These are phyloP conservation scores for Colossoma macropomum DNA, from an alignment of 2,113 vertebrate species.

Conservation along the genomic window DNA sequence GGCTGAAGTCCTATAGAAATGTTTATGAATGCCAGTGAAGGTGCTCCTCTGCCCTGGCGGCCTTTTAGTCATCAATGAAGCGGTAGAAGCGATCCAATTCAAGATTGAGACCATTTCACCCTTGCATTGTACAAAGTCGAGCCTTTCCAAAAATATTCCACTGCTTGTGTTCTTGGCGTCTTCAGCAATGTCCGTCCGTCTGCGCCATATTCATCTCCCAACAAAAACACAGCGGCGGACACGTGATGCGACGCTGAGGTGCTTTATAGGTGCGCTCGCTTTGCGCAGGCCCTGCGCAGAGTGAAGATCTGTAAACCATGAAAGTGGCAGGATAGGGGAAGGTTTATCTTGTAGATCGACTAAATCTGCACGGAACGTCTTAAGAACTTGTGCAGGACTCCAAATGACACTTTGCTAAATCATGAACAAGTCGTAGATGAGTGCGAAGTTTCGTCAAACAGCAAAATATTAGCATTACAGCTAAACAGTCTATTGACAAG, in stretches of 20 bases:
- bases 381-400: no score
- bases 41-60: constrained; percentile 74
- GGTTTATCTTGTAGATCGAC: background rate
- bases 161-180: constrained; percentile 52
- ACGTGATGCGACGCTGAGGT: constrained; percentile 41
- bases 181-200: constrained; percentile 58
- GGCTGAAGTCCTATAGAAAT: constrained; percentile 92
- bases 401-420: no score
- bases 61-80: constrained; percentile 76
- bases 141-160: constrained; percentile 64
- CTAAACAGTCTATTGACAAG: no score
- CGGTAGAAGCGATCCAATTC: constrained; percentile 75
- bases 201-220: constrained; percentile 67
- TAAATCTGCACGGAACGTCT: no score
- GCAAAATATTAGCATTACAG: no score
- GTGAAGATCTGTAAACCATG: background rate
- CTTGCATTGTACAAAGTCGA: constrained; percentile 78
- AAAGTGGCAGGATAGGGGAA: background rate
- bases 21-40: constrained; percentile 86
- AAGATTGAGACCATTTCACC: constrained; percentile 86
- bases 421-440: no score
- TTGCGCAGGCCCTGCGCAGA: background rate
- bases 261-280: constrained; percentile 4
- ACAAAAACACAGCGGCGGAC: constrained; percentile 37
- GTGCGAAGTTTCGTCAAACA: no score